Evolutionary conservation across 2,797 vertebrate species (phyloP).

Genomic region (Furcifer pardalis): DNA sequence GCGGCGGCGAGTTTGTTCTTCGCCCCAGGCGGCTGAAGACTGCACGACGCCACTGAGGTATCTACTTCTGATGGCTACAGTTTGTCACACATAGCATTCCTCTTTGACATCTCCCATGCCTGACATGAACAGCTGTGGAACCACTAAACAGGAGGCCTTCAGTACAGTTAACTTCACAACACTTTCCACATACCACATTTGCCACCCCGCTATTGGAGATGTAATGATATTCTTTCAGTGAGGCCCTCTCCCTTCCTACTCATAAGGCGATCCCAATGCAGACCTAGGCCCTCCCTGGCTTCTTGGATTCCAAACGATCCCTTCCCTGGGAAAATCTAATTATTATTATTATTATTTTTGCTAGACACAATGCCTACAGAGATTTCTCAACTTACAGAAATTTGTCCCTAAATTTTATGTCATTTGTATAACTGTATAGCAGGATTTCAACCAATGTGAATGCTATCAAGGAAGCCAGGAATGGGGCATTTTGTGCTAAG

Average conservation of each 20-base stretch:
- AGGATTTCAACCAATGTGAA: too few relatives aligned
- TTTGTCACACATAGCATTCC: not conserved
- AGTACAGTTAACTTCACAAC: not conserved
- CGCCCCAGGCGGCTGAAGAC: too few relatives aligned
- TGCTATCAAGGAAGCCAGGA: too few relatives aligned
- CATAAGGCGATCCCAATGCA: not conserved
- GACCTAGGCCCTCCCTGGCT: not conserved
- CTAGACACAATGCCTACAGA: too few relatives aligned
- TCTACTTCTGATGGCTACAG: not conserved
- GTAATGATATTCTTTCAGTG: not conserved
- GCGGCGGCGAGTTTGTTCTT: too few relatives aligned
- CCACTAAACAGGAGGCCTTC: not conserved
- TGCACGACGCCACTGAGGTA: too few relatives aligned
- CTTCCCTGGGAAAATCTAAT: too few relatives aligned
- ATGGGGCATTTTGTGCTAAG: too few relatives aligned
- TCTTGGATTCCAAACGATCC: not conserved
- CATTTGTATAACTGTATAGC: too few relatives aligned
- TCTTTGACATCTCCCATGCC: not conserved
- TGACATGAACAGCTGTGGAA: not conserved
- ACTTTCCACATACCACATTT: not conserved
- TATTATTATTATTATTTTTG: too few relatives aligned
- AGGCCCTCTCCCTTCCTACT: not conserved
- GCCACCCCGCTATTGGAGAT: not conserved
- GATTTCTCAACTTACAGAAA: too few relatives aligned
- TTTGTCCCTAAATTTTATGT: too few relatives aligned